A percentile compares a stretch with the other conserved stretches of the same genome.
Conservation (phyloP, 1,140 invertebrate genomes). For the Procambarus virginalis region DNA sequence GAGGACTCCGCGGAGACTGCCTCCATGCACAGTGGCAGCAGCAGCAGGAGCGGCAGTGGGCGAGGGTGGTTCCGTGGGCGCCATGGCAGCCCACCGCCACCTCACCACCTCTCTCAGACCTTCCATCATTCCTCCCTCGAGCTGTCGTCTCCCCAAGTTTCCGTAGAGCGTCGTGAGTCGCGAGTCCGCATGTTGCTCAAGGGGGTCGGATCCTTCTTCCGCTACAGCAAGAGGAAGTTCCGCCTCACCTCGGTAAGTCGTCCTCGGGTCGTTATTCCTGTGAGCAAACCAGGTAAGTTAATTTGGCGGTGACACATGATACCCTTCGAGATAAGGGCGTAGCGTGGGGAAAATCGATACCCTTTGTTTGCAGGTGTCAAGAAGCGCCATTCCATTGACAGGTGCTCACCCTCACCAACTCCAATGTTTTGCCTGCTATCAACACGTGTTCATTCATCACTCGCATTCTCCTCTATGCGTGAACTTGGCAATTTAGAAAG, state of each 20-base stretch:
- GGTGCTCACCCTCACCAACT: background rate
- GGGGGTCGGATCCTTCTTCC: conserved; percentile 46
- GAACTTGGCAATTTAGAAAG: background rate
- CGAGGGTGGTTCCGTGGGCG: conserved; percentile 1
- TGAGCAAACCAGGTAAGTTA: background rate
- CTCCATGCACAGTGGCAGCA: background rate
- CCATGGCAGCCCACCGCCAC: conserved; percentile 3
- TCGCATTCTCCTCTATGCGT: background rate
- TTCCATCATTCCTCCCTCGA: conserved; percentile 44
- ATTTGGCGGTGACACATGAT: background rate
- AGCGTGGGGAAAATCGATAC: background rate
- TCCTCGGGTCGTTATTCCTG: background rate
- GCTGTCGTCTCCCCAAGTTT: background rate
- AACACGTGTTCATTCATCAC: too few relatives aligned
- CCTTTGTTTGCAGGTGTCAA: background rate
- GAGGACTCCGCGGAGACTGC: background rate
- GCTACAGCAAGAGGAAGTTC: conserved; percentile 43
- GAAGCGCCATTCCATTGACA: background rate
- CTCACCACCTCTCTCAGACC: background rate
- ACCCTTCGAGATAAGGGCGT: background rate
- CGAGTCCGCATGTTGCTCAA: conserved; percentile 32
- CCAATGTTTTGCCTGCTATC: background rate
- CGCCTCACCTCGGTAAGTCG: conserved; percentile 34
- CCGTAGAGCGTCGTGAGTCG: conserved; percentile 22
- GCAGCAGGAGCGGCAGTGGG: background rate